Conservation (phyloP, 2,888 invertebrate genomes). For the Steinernema carpocapsae region DNA sequence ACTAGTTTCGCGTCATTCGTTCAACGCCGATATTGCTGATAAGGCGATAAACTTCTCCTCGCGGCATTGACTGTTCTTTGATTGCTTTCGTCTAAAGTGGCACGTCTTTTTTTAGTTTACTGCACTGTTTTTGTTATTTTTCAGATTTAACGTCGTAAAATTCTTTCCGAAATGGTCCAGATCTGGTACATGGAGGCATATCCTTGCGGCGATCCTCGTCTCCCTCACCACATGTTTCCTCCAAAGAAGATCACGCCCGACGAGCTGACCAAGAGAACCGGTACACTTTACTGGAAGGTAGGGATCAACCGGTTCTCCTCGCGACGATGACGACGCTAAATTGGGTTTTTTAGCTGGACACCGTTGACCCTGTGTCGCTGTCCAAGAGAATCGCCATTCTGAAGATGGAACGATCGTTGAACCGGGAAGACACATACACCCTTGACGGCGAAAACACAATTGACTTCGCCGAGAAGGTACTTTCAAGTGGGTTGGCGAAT, state of each 20-base stretch:
- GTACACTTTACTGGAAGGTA: constrained; percentile 88
- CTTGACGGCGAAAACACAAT: constrained; percentile 63
- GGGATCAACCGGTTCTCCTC: constrained; percentile 59
- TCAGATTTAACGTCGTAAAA: too few relatives aligned
- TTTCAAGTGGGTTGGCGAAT: neutral
- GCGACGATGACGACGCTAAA: constrained; percentile 28
- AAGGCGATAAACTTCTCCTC: neutral
- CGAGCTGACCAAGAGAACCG: constrained; percentile 77
- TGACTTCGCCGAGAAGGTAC: constrained; percentile 65
- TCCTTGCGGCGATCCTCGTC: constrained; percentile 78
- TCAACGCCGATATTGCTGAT: neutral
- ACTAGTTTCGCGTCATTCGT: constrained; percentile 16
- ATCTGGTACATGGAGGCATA: constrained; percentile 86
- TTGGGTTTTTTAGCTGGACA: constrained; percentile 59
- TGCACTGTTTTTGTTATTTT: neutral
- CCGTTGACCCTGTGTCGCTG: constrained; percentile 59
- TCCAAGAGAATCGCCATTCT: constrained; percentile 62
- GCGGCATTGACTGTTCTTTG: neutral
- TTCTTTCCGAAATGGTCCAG: constrained; percentile 80
- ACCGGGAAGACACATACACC: constrained; percentile 66
- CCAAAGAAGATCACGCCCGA: constrained; percentile 78
- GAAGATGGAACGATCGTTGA: constrained; percentile 64
- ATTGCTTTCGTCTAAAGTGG: neutral
- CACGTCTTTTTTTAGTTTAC: neutral
- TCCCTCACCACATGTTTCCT: constrained; percentile 83